phyloP scores from a whole-genome alignment of 2,797 vertebrate species.

The Danio albolineatus region DNA sequence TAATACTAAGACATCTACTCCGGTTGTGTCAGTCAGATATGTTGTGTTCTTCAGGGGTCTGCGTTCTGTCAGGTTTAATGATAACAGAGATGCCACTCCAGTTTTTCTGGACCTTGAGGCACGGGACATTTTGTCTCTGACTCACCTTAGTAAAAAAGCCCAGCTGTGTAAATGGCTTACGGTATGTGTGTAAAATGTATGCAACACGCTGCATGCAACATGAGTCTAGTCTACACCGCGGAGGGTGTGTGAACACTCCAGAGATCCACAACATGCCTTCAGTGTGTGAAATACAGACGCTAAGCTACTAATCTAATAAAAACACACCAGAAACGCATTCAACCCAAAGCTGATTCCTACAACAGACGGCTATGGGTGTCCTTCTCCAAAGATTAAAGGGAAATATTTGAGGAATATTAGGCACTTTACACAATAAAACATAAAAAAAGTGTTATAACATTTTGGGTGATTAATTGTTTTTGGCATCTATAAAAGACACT shows the following conservation, averaged over 20 bases:
- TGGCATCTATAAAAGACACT: too few species aligned
- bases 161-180: constrained; percentile 84
- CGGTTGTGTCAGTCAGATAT: not conserved
- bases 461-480: not conserved
- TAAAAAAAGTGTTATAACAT: not conserved
- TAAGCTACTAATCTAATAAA: not conserved
- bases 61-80: constrained; percentile 24
- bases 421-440: not conserved
- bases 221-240: constrained; percentile 54
- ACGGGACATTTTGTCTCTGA: constrained; percentile 75
- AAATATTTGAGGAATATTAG: not conserved
- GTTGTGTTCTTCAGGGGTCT: constrained; percentile 21
- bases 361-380: not conserved
- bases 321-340: not conserved
- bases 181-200: constrained; percentile 77
- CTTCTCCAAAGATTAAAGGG: not conserved
- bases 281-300: constrained; percentile 13
- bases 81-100: constrained; percentile 46
- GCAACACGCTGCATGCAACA: constrained; percentile 62
- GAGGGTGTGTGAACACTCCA: constrained; percentile 68
- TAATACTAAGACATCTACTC: not conserved
- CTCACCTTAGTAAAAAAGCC: constrained; percentile 75
- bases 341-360: not conserved
- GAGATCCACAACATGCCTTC: constrained; percentile 48
- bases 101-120: constrained; percentile 73